Base-by-base conservation (phyloP, 2,797 vertebrate genomes). In the Pseudotriccus pelzelni region DNA sequence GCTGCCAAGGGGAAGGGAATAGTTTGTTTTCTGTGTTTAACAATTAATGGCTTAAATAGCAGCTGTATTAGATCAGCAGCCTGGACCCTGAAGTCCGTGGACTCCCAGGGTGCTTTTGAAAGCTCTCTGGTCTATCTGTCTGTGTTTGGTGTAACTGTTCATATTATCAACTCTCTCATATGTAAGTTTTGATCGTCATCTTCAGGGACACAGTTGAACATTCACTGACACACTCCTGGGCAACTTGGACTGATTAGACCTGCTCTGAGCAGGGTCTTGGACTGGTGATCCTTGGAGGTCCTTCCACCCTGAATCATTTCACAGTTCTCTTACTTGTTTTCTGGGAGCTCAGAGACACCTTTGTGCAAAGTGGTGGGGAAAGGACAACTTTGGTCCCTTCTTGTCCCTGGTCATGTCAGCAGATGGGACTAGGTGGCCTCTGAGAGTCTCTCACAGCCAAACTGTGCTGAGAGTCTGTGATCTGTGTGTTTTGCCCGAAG, bases 21-120 rank as follows among this genome's bases (percentile, higher is more conserved):
- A 47, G 86, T 91, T 88, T 72, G 47, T 52, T 89, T 89, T 74
- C 70, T 49, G 15, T 80, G 68, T 82, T 93, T 89, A 90, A 88
- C 63, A 89, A 74, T 72, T 82, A 59, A 84, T 87, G 63, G 34
- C 52, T 92, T 73, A 59, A 96, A 87, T 41, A 84, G 67, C 70
- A 67, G 3, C 39, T 32, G 20, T 11, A 47, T 95, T 59, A 67
- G 84, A 75, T 69, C 59, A 72, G 59, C 81, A 93, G 56, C 56
- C 76, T 47, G 34, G 62, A 86, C 58, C 43, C 58, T 62, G 74
- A 52, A 46, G 66, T 37, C 25, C 3, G 0, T 78, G 70, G 59
- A 44, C 15, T 7, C 21, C 24, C 23, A 25, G 53, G 34, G 46
- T 64, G 75, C 73, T 53, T 75, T 5, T 20, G 84, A 47, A 82